Evolutionary conservation across 2,888 invertebrate species (phyloP), one percentile per base, ranked within the genome.

Genomic region (Tricholauxania praeusta): DNA sequence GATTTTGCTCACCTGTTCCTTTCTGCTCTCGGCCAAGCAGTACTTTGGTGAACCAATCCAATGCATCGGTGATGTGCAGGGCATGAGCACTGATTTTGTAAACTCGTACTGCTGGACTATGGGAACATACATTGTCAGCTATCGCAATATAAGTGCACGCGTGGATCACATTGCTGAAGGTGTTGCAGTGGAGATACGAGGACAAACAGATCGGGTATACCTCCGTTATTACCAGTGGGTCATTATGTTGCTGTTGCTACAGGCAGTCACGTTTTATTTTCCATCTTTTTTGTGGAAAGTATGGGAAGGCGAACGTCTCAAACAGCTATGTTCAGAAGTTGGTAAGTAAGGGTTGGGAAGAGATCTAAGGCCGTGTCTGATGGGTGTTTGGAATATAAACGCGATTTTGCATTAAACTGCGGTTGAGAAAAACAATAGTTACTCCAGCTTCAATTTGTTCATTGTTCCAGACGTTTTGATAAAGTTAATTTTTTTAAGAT

Each of bases 21-120:
- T 94, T 80, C 84, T 95, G 79, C 90, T 96, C 60, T 93, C 94
- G 32, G 92, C 94, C 15, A 93, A 93, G 81, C 94, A 96, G 85
- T 95, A 94, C 87, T 94, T 95, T 80, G 95, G 95, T 0, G 94
- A 95, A 80, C 95, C 95, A 0, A 94, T 96, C 68, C 91, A 93
- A 80, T 96, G 96, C 84, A 89, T 91, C 83, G 88, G 89, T 8
- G 88, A 89, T 55, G 88, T 89, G 7, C 59, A 62, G 15, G 19
- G 19, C 12, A 53, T 53, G 17, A 77, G 91, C 66, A 89, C 89
- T 75, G 91, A 92, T 66, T 90, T 92, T 47, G 89, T 94, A 12
- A 92, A 94, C 80, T 91, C 92, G 70, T 94, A 91, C 84, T 95
- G 94, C 86, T 94, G 94, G 94, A 93, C 94, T 76, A 90, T 92